These are phyloP conservation scores for Sarcophaga subvicina DNA, from an alignment of 2,888 invertebrate genomes.

Conservation along the genomic window DNA sequence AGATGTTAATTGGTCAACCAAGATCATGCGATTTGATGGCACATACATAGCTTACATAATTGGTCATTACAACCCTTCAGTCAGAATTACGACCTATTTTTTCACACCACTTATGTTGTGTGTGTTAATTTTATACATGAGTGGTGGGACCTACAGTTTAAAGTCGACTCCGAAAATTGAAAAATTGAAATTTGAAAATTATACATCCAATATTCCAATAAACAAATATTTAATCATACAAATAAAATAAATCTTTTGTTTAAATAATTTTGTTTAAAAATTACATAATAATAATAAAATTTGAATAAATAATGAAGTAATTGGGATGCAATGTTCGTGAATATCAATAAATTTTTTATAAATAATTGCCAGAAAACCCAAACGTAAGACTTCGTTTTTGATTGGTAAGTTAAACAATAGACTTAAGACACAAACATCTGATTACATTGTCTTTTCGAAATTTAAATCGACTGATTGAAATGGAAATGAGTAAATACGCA, in stretches of 20 bases:
- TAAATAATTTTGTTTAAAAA: background rate
- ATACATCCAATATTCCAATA: constrained; percentile 22
- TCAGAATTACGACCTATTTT: no score
- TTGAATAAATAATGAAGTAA: constrained; percentile 28
- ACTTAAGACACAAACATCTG: constrained; percentile 11
- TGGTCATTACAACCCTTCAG: no score
- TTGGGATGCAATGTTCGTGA: constrained; percentile 3
- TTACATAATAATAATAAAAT: constrained; percentile 13
- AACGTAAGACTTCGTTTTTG: background rate
- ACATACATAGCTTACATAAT: no score
- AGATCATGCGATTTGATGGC: no score
- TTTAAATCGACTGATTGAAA: no score
- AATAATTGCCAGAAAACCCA: background rate
- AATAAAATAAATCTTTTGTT: constrained; percentile 3
- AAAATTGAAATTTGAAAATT: constrained; percentile 49
- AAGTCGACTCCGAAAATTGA: no score
- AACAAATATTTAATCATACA: constrained; percentile 33
- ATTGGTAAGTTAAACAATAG: constrained; percentile 16
- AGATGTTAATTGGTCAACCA: no score
- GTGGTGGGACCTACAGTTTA: no score
- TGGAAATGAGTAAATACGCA: no score
- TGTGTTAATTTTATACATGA: no score
- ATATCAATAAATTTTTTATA: constrained; percentile 8
- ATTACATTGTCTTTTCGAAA: background rate
- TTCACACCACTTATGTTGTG: no score